Conservation (phyloP, 2,113 vertebrate species). For the Nothobranchius kuhntae region DNA sequence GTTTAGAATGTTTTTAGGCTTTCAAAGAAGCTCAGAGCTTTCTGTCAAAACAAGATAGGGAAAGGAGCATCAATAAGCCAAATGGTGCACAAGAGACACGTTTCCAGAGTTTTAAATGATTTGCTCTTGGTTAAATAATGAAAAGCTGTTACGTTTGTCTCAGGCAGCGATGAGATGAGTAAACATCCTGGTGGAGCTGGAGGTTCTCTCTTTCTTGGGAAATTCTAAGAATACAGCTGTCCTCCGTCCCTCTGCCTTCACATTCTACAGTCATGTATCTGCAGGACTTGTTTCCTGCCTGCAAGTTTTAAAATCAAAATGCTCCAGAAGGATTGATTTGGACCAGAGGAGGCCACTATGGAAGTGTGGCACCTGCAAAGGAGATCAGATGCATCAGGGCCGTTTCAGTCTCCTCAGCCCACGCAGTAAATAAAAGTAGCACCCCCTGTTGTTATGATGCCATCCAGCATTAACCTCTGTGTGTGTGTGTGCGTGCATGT, state of each 20-base stretch:
- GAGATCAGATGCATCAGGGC: conserved; percentile 21
- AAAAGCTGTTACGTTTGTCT: background rate
- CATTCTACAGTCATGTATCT: background rate
- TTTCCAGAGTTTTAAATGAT: background rate
- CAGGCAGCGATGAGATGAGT: too few relatives aligned
- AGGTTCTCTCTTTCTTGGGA: background rate
- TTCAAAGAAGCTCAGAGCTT: conserved; percentile 8
- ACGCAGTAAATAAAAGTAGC: background rate
- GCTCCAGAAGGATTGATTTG: background rate
- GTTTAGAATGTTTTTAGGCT: conserved; percentile 33
- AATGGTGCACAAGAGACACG: background rate
- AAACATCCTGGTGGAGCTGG: background rate
- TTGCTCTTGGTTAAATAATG: background rate
- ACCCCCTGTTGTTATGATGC: conserved; percentile 5
- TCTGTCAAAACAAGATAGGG: conserved; percentile 20
- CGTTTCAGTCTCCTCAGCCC: conserved; percentile 7
- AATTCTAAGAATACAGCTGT: background rate
- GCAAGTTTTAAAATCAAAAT: too few relatives aligned
- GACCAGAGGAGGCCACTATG: conserved; percentile 1
- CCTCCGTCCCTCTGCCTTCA: background rate
- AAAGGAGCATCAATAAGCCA: conserved; percentile 28
- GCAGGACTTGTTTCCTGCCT: too few relatives aligned
- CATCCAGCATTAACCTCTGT: conserved; percentile 38
- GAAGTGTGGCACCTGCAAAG: conserved; percentile 1
- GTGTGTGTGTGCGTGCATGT: conserved; percentile 47